Base-by-base conservation (phyloP, 2,113 vertebrate genomes). In the Aramus guarauna region DNA sequence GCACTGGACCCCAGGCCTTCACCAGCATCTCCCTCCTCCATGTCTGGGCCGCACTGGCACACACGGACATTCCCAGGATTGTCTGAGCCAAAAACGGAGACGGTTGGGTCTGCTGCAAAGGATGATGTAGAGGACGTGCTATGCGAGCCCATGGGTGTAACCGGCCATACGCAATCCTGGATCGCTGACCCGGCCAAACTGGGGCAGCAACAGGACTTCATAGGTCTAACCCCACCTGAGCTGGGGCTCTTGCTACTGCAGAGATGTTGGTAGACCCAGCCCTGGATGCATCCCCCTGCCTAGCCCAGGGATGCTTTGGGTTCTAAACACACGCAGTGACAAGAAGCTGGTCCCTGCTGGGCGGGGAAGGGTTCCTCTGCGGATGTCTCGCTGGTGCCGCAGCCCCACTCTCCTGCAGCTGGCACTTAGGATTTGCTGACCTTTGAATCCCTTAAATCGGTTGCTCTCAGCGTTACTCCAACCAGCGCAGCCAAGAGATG, bases 341-440 rank as follows among this genome's bases (percentile, higher is more conserved):
- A 82, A 30, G 9, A 24, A 41, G 34, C 77, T 22, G 62, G 24
- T 79, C 32, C 36, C 55, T 6, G 39, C 77, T 19, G 60, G 32
- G 19, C 63, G n/a, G 23, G 32, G 29, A n/a, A 52, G 22, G 37
- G 66, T 47, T 87, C n/a, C n/a, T 77, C 90, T 58, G 76, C 4
- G 2, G 84, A 24, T 52, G 34, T 20, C 48, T 69, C 3, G 0
- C 62, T 1, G 3, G 37, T 94, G 81, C 81, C 0, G 5, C 94
- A 97, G 88, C 37, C 50, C 41, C 1, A 0, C 58, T 45, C 71
- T 69, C 48, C 81, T 22, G 62, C 89, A 79, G 56, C 90, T 48
- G 83, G 74, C 69, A 24, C 41, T 84, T 15, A 34, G 85, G 82
- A 73, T 94, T 83, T 86, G 91, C 88, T 94, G 96, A 89, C 96